A percentile compares a stretch with the other conserved stretches of the same genome.
phyloP scores from a whole-genome alignment of 2,888 invertebrate genomes.

The Elysia crispata region DNA sequence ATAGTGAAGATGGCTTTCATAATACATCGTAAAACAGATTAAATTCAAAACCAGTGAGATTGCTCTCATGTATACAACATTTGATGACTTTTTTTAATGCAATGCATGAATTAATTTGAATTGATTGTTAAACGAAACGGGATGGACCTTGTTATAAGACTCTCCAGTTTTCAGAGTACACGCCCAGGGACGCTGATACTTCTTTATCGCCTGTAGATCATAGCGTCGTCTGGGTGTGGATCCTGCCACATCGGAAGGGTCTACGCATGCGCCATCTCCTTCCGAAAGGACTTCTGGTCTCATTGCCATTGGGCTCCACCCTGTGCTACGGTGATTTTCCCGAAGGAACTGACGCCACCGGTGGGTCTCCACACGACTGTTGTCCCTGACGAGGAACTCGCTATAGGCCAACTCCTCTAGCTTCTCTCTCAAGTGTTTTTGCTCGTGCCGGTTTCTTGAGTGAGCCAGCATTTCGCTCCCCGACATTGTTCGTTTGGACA shows the following conservation, averaged over 20 bases:
- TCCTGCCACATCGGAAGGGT: neutral
- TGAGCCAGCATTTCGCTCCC: constrained; percentile 23
- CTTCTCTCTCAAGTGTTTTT: constrained; percentile 10
- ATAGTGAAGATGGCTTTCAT: too few relatives aligned
- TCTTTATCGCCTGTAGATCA: neutral
- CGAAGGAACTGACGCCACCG: constrained; percentile 30
- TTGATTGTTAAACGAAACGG: neutral
- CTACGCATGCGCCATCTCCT: neutral
- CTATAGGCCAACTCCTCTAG: constrained; percentile 9
- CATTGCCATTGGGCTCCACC: constrained; percentile 9
- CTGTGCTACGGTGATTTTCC: constrained; percentile 11
- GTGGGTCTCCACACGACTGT: constrained; percentile 1
- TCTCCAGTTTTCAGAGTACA: neutral
- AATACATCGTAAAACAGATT: too few relatives aligned
- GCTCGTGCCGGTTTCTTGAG: constrained; percentile 28
- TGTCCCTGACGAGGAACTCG: neutral
- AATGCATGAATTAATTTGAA: too few relatives aligned
- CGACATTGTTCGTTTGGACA: constrained; percentile 23
- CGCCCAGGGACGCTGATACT: constrained; percentile 25
- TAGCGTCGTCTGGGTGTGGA: neutral
- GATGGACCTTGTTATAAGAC: constrained; percentile 16
- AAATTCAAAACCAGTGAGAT: too few relatives aligned
- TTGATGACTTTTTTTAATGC: too few relatives aligned
- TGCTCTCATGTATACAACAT: too few relatives aligned
- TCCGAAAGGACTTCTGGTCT: neutral